Evolutionary conservation across 2,888 invertebrate genomes (phyloP).

Genomic region (Cyclophora albipunctata): DNA sequence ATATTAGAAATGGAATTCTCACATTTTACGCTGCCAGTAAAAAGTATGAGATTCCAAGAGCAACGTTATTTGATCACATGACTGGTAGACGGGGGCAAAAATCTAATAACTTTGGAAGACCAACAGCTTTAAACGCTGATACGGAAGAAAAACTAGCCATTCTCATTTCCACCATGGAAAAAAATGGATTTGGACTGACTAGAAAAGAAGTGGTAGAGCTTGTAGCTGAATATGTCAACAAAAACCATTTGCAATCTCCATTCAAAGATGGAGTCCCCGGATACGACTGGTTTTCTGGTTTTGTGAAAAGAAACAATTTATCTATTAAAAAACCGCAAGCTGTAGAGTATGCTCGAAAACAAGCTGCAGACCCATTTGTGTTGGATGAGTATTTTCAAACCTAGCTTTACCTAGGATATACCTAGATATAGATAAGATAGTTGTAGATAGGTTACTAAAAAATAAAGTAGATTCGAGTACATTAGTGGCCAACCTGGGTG

Average conservation of each 20-base stretch:
- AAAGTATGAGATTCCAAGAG: not conserved
- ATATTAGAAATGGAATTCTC: no score
- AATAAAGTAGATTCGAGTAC: no score
- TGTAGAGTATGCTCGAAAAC: conserved; percentile 18
- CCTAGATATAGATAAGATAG: no score
- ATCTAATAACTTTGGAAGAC: conserved; percentile 2
- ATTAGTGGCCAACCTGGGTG: no score
- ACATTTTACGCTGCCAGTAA: not conserved
- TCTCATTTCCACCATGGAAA: conserved; percentile 12
- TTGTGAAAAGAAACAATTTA: conserved; percentile 13
- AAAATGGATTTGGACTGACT: conserved; percentile 12
- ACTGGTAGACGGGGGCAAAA: not conserved
- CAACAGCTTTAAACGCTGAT: conserved; percentile 8
- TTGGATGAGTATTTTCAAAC: conserved; percentile 14
- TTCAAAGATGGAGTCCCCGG: conserved; percentile 13
- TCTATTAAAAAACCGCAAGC: conserved; percentile 17
- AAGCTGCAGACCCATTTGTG: conserved; percentile 17
- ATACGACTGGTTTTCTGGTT: conserved; percentile 12
- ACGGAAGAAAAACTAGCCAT: conserved; percentile 7
- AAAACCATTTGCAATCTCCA: conserved; percentile 3
- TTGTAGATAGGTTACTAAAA: no score
- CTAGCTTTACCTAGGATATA: no score
- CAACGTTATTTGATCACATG: not conserved
- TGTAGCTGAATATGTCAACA: not conserved
- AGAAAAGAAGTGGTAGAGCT: conserved; percentile 6